These are phyloP conservation scores for Anthoscopus minutus DNA, from an alignment of 2,113 vertebrate genomes.

Conservation along the genomic window DNA sequence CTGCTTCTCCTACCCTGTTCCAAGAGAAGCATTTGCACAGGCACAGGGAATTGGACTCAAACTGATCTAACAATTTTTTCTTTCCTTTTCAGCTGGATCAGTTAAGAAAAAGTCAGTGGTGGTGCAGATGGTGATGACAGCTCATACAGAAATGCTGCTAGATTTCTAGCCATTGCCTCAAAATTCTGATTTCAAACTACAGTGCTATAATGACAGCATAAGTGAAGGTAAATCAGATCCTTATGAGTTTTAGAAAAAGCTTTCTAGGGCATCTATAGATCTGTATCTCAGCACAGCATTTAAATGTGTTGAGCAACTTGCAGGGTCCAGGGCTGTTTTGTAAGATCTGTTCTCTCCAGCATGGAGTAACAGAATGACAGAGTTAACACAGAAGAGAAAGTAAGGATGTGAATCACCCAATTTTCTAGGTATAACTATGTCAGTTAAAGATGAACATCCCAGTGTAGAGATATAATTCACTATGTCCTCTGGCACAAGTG, in stretches of 20 bases:
- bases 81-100: neutral
- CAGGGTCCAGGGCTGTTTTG: neutral
- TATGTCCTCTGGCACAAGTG: neutral
- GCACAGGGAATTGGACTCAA: neutral
- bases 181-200: neutral
- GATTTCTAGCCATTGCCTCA: neutral
- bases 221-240: slow-evolving; percentile 17
- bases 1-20: slow-evolving; percentile 21
- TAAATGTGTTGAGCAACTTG: neutral
- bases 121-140: neutral
- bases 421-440: neutral
- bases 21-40: slow-evolving; percentile 12
- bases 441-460: neutral
- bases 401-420: neutral
- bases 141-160: neutral
- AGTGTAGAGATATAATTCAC: neutral
- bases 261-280: neutral
- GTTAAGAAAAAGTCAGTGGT: neutral
- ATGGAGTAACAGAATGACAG: neutral
- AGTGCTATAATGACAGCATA: neutral
- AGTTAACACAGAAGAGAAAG: neutral
- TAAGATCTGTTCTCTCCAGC: neutral
- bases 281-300: neutral
- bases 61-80: neutral
- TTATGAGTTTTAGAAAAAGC: neutral